Evolutionary conservation across 2,113 vertebrate species (phyloP), one percentile per base, ranked within the genome.

Genomic region (Gambusia affinis): DNA sequence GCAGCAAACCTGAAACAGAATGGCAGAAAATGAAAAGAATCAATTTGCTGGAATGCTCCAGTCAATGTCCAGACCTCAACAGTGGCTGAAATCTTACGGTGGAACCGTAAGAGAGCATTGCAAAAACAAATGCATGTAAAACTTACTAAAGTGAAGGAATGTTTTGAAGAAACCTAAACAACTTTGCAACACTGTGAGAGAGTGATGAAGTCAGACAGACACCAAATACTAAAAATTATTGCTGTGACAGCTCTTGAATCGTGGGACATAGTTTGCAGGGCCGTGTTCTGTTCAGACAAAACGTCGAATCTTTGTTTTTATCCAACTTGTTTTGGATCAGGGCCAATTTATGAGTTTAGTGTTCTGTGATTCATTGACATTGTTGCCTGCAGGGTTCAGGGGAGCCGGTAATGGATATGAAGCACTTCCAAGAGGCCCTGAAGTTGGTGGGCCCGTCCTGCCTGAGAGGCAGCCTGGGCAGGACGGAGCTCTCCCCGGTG

Each of bases 391-490:
- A 98, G 97, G 93, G 90, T 67, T 92, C 91, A 76, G 1, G 72
- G 31, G 80, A 86, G 74, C 87, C 75, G 0, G 1, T n/a, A 1
- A 85, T 98, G 73, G 85, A 60, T 8, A 92, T 94, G 90, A 79
- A 83, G 42, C 92, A 97, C 86, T 99, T 99, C 76, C 85, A 92
- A 35, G 91, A 95, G 78, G 96, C 97, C 30, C 90, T 98, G 86
- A 98, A 95, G 91, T 91, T 81, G 37, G 95, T 97, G 76, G 93
- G 91, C 0, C 97, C 98, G 0, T 97, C 97, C 0, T 96, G 95
- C 63, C 92, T 96, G 71, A 94, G 98, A 81, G 95, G 94, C 89
- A 93, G 94, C 12, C 24, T 96, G 78, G 98, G 97, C 30, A 82
- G 95, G 75, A 95, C 88, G 0, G 98, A 98, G 27, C 91, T 96